A percentile compares a stretch with the other conserved stretches of the same genome.
These are phyloP conservation scores for Lerema accius DNA, from an alignment of 1,140 invertebrate species.

Conservation along the genomic window DNA sequence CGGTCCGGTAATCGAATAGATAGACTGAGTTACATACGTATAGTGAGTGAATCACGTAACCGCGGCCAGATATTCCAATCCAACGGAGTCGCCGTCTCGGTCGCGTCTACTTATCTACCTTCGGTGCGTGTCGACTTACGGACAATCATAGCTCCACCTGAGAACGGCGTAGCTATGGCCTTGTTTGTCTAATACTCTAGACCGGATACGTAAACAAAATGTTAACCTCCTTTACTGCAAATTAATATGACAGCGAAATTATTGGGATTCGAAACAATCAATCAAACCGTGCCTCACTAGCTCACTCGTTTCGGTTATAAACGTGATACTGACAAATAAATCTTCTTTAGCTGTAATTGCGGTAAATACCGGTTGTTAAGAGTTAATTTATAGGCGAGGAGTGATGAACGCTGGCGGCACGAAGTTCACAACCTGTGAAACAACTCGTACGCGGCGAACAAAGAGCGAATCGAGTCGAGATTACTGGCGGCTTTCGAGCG, in stretches of 20 bases:
- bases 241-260: slow-evolving; percentile 37
- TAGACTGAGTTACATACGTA: slow-evolving; percentile 33
- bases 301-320: not conserved
- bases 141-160: slow-evolving; percentile 36
- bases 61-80: slow-evolving; percentile 47
- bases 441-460: slow-evolving; percentile 57
- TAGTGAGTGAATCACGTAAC: slow-evolving; percentile 48
- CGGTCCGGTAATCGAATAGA: slow-evolving; percentile 35
- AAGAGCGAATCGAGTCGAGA: slow-evolving; percentile 55
- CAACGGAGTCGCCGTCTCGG: slow-evolving; percentile 52
- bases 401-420: slow-evolving; percentile 44
- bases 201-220: slow-evolving; percentile 20
- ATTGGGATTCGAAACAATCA: slow-evolving; percentile 37
- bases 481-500: slow-evolving; percentile 65
- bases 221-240: slow-evolving; percentile 1
- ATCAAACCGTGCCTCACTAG: not conserved
- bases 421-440: slow-evolving; percentile 68
- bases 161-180: slow-evolving; percentile 44
- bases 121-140: slow-evolving; percentile 46
- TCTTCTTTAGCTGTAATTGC: slow-evolving; percentile 1
- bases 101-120: slow-evolving; percentile 52
- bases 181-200: slow-evolving; percentile 41
- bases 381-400: slow-evolving; percentile 36
- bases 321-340: not conserved
- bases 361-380: not conserved